phyloP scores from a whole-genome alignment of 2,113 vertebrate species.

The Ancistrus triradiatus region DNA sequence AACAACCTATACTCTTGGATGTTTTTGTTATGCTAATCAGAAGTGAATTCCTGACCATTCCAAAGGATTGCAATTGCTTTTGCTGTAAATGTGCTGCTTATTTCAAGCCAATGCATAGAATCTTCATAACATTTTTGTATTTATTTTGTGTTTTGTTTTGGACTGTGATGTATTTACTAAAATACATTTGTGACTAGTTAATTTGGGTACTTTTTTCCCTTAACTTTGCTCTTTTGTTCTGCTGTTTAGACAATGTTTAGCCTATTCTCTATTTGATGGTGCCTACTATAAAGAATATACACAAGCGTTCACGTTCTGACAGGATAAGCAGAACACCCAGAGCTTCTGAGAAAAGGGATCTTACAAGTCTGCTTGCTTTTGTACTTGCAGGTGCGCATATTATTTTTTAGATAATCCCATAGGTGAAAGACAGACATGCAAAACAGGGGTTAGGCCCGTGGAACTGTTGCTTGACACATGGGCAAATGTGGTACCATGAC shows the following conservation, averaged over 20 bases:
- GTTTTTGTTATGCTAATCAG: constrained; percentile 54
- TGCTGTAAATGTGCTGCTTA: constrained; percentile 70
- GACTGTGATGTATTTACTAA: constrained; percentile 60
- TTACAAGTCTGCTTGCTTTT: constrained; percentile 32
- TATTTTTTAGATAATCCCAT: constrained; percentile 22
- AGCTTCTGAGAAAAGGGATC: constrained; percentile 42
- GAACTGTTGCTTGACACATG: constrained; percentile 3
- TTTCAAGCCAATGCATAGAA: constrained; percentile 58
- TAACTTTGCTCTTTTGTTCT: constrained; percentile 43
- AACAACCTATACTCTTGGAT: constrained; percentile 47
- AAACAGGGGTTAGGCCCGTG: constrained; percentile 1
- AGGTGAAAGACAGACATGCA: constrained; percentile 21
- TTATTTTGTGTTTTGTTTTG: constrained; percentile 58
- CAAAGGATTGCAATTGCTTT: constrained; percentile 69
- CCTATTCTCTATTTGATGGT: constrained; percentile 5
- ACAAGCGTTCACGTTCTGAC: constrained; percentile 35
- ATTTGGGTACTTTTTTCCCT: constrained; percentile 62
- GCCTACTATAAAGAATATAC: constrained; percentile 36
- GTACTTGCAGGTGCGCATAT: constrained; percentile 16
- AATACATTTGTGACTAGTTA: constrained; percentile 60
- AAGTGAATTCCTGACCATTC: constrained; percentile 64
- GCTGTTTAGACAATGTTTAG: constrained; percentile 33
- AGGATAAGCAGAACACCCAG: constrained; percentile 23
- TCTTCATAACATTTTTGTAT: constrained; percentile 55
- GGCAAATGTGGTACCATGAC: constrained; percentile 16